These are phyloP conservation scores for Palythoa grandiflora DNA, from an alignment of 92 coral and sea anemone species.

Conservation along the genomic window DNA sequence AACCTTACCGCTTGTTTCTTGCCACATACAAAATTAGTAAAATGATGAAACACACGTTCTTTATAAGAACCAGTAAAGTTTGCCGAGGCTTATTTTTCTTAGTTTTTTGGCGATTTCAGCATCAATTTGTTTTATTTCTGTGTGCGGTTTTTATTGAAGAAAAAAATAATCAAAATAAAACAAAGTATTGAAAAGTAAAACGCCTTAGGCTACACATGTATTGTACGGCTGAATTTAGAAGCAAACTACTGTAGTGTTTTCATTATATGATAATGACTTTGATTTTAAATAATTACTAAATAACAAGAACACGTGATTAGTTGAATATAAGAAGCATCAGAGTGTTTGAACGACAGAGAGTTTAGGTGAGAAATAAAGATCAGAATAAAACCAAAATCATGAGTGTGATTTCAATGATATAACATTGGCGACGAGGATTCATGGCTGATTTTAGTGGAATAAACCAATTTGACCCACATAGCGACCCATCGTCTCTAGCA, in stretches of 20 bases:
- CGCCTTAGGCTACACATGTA: too few relatives aligned
- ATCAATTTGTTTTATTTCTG: too few relatives aligned
- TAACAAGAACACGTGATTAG: conserved; percentile 9
- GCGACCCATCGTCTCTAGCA: conserved; percentile 41
- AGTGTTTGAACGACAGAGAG: conserved; percentile 10
- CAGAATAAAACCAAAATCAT: neutral
- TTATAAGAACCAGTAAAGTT: too few relatives aligned
- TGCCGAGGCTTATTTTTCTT: too few relatives aligned
- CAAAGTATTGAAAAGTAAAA: too few relatives aligned
- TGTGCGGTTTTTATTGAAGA: too few relatives aligned
- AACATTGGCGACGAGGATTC: conserved; percentile 46
- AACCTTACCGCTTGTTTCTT: too few relatives aligned
- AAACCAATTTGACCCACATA: conserved; percentile 37
- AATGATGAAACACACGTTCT: too few relatives aligned
- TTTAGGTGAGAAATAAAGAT: neutral
- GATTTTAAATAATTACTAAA: neutral
- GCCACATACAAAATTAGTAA: too few relatives aligned
- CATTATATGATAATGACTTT: conserved; percentile 17
- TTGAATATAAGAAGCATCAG: conserved; percentile 1
- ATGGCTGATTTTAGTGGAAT: conserved; percentile 32
- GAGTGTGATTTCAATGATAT: neutral
- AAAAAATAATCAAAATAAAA: too few relatives aligned
- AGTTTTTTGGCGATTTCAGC: too few relatives aligned
- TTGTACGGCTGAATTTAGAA: too few relatives aligned
- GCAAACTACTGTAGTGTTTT: neutral